Base-by-base conservation (phyloP, 2,797 vertebrate species). In the Tolypeutes matacus region DNA sequence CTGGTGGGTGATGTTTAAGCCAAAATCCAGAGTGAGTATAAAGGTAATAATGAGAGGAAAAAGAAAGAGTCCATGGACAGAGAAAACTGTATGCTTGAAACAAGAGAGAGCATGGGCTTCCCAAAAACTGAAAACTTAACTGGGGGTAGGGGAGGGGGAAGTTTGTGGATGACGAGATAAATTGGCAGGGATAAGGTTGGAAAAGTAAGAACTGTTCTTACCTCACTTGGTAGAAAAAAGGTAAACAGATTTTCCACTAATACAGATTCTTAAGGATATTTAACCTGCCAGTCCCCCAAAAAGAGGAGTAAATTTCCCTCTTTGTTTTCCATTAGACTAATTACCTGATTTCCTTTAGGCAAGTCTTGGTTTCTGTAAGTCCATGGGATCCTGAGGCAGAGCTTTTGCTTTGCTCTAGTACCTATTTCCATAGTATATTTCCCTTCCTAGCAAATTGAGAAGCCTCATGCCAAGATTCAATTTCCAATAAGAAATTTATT, bases 401-500 rank as follows among this genome's bases (percentile, higher is more conserved):
- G 15, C 13, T 27, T 89, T 85, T n/a, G n/a, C 49, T 81, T 34
- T 65, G 67, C 51, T 64, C 49, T 75, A 5, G 21, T 60, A 91
- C 49, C 39, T 89, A 25, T 82, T 53, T 89, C 56, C 27, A 29
- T 12, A 53, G 27, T 42, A 5, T 29, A 65, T 78, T 91, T 86
- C 64, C 23, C 46, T 81, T 86, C 51, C 60, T 62, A 56, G 36
- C 2, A 76, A 86, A 87, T 13, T 70, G 34, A 86, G 91, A 94
- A 80, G 70, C 56, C 72, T 67, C 39, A 58, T 36, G 46, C 62
- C 75, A 95, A 51, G 70, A 31, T 76, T 89, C 72, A 67, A 6
- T 93, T 92, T 95, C 94, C 39, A 69, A 34, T 7, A 51, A 67
- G 73, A 96, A 88, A 93, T 78, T 21, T 75, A 51, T 95, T 88